phyloP scores from a whole-genome alignment of 2,888 invertebrate genomes.

The Antheraea yamamai region DNA sequence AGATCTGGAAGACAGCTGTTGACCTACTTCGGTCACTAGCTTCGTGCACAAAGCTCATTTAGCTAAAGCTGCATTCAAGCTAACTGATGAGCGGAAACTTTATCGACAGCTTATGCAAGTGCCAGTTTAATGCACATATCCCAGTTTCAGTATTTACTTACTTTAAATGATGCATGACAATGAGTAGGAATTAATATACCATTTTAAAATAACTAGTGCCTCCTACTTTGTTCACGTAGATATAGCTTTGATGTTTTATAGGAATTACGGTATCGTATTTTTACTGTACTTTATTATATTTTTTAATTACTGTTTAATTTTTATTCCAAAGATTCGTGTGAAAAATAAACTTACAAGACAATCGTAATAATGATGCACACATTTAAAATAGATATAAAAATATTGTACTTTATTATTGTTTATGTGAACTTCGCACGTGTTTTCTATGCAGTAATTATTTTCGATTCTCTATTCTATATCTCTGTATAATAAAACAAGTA shows the following conservation, averaged over 20 bases:
- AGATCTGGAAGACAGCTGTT: neutral
- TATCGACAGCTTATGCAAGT: neutral
- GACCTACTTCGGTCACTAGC: neutral
- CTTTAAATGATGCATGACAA: neutral
- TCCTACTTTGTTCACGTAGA: neutral
- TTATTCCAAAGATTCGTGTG: neutral
- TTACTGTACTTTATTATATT: too few relatives aligned
- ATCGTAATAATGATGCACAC: neutral
- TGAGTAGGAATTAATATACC: neutral
- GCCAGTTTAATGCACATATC: neutral
- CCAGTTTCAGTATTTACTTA: neutral
- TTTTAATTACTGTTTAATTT: neutral
- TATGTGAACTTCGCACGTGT: neutral
- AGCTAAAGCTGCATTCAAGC: neutral
- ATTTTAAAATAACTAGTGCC: neutral
- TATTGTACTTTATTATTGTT: neutral
- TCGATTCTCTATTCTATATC: too few relatives aligned
- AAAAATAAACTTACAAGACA: neutral
- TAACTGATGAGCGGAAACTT: neutral
- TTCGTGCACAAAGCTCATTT: constrained; percentile 3
- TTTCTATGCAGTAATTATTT: too few relatives aligned
- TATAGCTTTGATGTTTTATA: too few relatives aligned
- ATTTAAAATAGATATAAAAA: neutral
- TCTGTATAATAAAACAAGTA: too few relatives aligned
- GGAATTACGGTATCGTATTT: too few relatives aligned